Conservation (phyloP, 2,888 invertebrate genomes). For the Synanthedon myopaeformis region DNA sequence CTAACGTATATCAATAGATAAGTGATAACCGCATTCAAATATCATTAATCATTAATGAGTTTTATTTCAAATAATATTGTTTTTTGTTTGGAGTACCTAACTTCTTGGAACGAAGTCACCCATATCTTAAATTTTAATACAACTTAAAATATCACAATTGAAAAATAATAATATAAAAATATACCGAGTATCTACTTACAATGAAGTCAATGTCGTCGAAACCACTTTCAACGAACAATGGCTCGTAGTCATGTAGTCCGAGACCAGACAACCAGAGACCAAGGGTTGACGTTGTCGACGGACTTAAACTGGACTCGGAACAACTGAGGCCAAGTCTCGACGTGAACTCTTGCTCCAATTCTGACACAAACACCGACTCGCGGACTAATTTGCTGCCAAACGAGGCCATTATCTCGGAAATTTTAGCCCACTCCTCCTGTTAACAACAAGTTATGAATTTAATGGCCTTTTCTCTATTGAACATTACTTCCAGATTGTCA, state of each 20-base stretch:
- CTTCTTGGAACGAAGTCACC: no score
- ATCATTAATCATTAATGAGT: constrained; percentile 2
- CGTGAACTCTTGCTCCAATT: constrained; percentile 84
- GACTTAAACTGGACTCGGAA: constrained; percentile 70
- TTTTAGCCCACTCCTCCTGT: constrained; percentile 96
- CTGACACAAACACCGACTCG: constrained; percentile 82
- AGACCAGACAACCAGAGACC: constrained; percentile 84
- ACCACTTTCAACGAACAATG: constrained; percentile 86
- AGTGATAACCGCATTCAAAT: no score
- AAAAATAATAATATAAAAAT: no score
- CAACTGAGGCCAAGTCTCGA: constrained; percentile 74
- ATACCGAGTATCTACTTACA: constrained; percentile 71
- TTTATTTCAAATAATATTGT: neutral
- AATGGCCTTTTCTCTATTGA: neutral
- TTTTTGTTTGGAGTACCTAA: no score
- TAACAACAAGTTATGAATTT: constrained; percentile 10
- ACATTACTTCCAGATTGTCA: neutral
- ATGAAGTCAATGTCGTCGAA: constrained; percentile 93
- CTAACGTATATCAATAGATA: no score
- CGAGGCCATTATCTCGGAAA: constrained; percentile 95
- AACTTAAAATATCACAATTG: no score
- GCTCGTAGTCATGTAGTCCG: constrained; percentile 85
- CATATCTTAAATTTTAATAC: no score
- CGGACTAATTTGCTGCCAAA: constrained; percentile 87
- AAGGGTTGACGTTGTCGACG: constrained; percentile 74